phyloP scores from a whole-genome alignment of 2,888 invertebrate genomes.

The Apodemia zela region DNA sequence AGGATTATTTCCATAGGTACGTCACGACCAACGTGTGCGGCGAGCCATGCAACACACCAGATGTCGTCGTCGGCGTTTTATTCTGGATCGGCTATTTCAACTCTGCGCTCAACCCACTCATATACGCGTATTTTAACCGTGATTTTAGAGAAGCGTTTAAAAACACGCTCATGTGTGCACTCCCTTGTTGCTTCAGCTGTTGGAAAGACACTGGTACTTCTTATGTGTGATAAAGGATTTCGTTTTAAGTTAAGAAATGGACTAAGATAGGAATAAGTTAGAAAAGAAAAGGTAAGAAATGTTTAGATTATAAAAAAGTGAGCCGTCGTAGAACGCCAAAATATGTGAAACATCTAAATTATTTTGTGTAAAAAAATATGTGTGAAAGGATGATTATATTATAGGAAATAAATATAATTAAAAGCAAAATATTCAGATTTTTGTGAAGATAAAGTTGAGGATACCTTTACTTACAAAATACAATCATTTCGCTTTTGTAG shows the following conservation, averaged over 20 bases:
- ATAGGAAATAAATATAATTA: no score
- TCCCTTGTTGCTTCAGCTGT: conserved; percentile 90
- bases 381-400: no score
- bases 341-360: no score
- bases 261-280: not conserved
- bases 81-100: conserved; percentile 99
- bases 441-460: no score
- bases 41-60: conserved; percentile 90
- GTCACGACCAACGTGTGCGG: conserved; percentile 92
- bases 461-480: no score
- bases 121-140: conserved; percentile 97
- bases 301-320: no score
- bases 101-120: conserved; percentile 95
- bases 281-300: not conserved
- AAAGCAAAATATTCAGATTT: no score
- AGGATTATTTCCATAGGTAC: conserved; percentile 81
- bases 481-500: no score
- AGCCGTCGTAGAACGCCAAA: no score
- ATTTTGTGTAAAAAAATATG: no score
- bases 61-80: conserved; percentile 91
- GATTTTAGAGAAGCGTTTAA: conserved; percentile 98
- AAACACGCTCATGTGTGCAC: conserved; percentile 91
- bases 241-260: conserved; percentile 6
- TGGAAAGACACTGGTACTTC: conserved; percentile 84
- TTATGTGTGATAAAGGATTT: conserved; percentile 68